Conservation (phyloP, 2,888 invertebrate genomes). For the Pollenia labialis region DNA sequence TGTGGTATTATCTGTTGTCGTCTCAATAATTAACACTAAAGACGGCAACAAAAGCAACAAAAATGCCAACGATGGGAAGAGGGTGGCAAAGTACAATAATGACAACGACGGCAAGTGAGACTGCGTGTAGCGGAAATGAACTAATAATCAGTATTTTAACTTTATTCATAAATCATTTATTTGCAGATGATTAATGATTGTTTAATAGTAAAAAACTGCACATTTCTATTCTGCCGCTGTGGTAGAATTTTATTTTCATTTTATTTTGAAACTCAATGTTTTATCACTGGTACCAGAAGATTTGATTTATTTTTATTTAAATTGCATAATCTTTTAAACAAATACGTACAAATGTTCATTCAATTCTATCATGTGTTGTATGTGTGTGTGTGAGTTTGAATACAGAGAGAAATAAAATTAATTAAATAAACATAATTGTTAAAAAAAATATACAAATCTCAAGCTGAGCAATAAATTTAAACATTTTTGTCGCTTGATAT, state of each 20-base stretch:
- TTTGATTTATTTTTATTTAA: constrained; percentile 16
- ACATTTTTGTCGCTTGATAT: background rate
- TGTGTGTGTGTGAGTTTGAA: background rate
- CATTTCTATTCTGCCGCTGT: background rate
- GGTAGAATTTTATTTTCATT: background rate
- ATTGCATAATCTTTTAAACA: background rate
- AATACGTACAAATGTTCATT: background rate
- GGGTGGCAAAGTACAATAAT: background rate
- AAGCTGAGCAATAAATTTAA: constrained; percentile 49
- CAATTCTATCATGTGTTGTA: background rate
- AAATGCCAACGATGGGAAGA: background rate
- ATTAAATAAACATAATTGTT: constrained; percentile 37
- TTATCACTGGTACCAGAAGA: background rate
- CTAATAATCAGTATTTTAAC: constrained; percentile 61
- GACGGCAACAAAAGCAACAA: background rate
- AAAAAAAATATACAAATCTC: constrained; percentile 43
- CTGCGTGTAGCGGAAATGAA: constrained; percentile 42
- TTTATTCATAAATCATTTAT: constrained; percentile 66
- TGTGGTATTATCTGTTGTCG: constrained; percentile 61
- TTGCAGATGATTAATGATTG: constrained; percentile 67
- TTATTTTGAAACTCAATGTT: background rate
- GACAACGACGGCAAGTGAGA: background rate
- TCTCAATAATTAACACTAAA: constrained; percentile 66
- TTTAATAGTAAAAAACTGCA: constrained; percentile 38
- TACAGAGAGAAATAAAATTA: constrained; percentile 11